phyloP scores from a whole-genome alignment of 2,797 vertebrate genomes.

The Podarcis siculus region DNA sequence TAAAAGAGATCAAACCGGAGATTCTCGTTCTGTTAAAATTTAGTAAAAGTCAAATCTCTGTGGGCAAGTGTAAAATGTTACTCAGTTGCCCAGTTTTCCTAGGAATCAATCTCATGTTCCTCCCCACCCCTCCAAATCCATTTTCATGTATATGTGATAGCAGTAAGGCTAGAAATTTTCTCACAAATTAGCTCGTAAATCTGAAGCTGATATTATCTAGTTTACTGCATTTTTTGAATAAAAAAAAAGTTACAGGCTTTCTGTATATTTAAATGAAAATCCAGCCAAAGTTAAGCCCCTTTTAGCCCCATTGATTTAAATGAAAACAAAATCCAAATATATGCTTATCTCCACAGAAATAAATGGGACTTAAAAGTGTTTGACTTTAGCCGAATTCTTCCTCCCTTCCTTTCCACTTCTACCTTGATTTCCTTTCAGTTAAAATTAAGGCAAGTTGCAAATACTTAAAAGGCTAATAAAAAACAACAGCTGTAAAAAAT shows the following conservation, averaged over 20 bases:
- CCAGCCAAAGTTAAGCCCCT: not conserved
- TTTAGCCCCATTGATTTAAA: not conserved
- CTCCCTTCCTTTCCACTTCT: not conserved
- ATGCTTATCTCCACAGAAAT: not conserved
- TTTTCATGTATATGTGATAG: not conserved
- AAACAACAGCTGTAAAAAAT: not conserved
- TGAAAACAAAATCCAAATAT: not conserved
- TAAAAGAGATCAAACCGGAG: constrained; percentile 12
- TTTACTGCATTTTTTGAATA: not conserved
- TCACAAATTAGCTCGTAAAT: constrained; percentile 23
- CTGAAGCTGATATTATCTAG: constrained; percentile 2
- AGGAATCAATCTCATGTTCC: not conserved
- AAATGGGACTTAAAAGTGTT: not conserved
- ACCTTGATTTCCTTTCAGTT: not conserved
- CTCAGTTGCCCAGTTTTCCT: constrained; percentile 45
- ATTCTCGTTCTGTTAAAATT: constrained; percentile 43
- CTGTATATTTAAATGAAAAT: not conserved
- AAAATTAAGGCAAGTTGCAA: not conserved
- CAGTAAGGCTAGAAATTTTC: constrained; percentile 7
- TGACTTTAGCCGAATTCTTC: not conserved
- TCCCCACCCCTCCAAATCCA: not conserved
- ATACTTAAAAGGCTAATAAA: not conserved
- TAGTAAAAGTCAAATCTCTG: constrained; percentile 42
- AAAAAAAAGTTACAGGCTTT: not conserved
- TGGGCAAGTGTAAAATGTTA: constrained; percentile 39